These are phyloP conservation scores for Stichodactyla mertensii DNA, from an alignment of 64 coral and sea anemone species.

Conservation along the genomic window DNA sequence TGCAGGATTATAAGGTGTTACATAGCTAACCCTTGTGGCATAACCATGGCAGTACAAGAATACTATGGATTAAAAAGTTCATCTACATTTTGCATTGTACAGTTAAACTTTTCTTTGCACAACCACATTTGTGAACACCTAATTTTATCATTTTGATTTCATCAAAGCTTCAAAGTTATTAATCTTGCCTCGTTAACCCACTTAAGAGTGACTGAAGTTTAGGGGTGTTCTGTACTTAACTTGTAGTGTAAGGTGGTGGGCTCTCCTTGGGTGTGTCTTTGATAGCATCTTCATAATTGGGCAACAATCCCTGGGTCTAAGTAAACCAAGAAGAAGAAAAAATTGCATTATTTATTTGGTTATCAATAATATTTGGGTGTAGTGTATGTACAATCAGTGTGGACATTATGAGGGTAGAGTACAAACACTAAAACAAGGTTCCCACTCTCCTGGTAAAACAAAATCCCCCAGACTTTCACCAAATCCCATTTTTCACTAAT, in stretches of 20 bases:
- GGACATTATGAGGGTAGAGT: too few relatives aligned
- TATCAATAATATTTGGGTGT: too few relatives aligned
- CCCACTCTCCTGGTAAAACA: too few relatives aligned
- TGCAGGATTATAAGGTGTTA: too few relatives aligned
- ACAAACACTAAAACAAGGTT: too few relatives aligned
- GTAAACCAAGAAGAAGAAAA: neutral
- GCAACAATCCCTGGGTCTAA: conserved; percentile 69
- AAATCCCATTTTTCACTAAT: too few relatives aligned
- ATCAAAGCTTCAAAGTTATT: neutral
- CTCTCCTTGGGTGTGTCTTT: conserved; percentile 93
- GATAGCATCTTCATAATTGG: conserved; percentile 96
- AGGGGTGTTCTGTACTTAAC: neutral
- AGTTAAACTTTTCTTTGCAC: neutral
- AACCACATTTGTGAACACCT: neutral
- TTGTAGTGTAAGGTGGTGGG: conserved; percentile 83
- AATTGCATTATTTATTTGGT: neutral
- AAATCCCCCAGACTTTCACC: too few relatives aligned
- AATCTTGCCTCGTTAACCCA: neutral
- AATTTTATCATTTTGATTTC: neutral
- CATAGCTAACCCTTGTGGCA: too few relatives aligned
- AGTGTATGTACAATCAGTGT: too few relatives aligned
- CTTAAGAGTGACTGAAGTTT: neutral
- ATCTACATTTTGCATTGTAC: too few relatives aligned
- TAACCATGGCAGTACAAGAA: too few relatives aligned
- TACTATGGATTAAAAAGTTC: too few relatives aligned